Percentiles rank a stretch among this genome's conserved stretches.
Evolutionary conservation across 2,888 invertebrate species (phyloP).

Genomic region (Stenodema calcarata): DNA sequence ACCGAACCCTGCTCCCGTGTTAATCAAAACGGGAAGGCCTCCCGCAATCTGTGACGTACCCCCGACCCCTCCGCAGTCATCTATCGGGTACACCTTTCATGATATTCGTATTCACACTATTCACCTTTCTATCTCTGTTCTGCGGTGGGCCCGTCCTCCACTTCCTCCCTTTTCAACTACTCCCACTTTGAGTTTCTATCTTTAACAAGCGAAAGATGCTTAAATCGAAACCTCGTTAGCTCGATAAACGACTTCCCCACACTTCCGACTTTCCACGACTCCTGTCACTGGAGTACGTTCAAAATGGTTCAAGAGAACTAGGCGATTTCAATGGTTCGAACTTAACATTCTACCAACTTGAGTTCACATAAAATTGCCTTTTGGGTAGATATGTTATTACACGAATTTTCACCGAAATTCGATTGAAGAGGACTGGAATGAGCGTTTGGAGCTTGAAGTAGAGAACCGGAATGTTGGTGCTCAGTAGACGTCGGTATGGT

Average conservation of each 20-base stretch:
- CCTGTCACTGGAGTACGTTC: background rate
- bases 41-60: conserved; percentile 10
- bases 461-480: background rate
- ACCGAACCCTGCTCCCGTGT: background rate
- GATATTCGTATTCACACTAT: background rate
- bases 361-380: too few species aligned
- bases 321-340: too few species aligned
- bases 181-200: background rate
- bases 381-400: too few species aligned
- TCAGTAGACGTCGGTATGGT: background rate
- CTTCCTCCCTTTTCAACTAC: background rate
- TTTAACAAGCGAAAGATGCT: conserved; percentile 8
- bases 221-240: background rate
- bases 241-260: background rate
- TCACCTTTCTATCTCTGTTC: background rate
- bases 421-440: too few species aligned
- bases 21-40: background rate
- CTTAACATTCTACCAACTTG: too few species aligned
- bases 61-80: background rate
- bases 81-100: background rate
- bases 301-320: background rate
- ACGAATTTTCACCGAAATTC: too few species aligned
- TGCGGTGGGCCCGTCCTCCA: background rate
- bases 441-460: background rate
- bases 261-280: background rate